phyloP scores from a whole-genome alignment of 2,888 invertebrate species.

The Diloba caeruleocephala region DNA sequence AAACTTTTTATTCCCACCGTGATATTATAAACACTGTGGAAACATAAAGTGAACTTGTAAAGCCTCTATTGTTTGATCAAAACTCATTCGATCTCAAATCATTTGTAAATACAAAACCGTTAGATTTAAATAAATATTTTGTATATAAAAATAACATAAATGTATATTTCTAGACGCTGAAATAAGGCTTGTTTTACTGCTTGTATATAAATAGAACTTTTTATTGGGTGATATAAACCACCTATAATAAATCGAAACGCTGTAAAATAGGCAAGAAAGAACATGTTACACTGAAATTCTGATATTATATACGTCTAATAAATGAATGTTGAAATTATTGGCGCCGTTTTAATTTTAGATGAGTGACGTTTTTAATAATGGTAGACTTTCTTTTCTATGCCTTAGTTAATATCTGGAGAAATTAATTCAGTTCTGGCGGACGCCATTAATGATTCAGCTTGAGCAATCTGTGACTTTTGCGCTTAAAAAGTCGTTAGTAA shows the following conservation, averaged over 20 bases:
- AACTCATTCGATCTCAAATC: conserved; percentile 34
- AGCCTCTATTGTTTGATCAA: conserved; percentile 36
- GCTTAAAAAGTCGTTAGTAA: conserved; percentile 37
- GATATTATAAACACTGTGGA: conserved; percentile 24
- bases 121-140: conserved; percentile 48
- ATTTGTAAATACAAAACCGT: conserved; percentile 52
- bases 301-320: conserved; percentile 64
- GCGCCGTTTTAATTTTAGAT: conserved; percentile 26
- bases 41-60: conserved; percentile 21
- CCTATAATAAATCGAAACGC: conserved; percentile 23
- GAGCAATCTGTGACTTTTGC: conserved; percentile 37
- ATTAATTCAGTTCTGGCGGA: conserved; percentile 27
- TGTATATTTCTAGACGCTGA: conserved; percentile 58
- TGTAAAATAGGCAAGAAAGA: conserved; percentile 51
- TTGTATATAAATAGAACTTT: conserved; percentile 63
- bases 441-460: conserved; percentile 42
- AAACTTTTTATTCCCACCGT: conserved; percentile 20
- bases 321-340: conserved; percentile 64
- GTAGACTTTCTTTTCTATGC: conserved; percentile 3
- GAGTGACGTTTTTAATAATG: conserved; percentile 7
- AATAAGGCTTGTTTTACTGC: conserved; percentile 55
- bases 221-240: conserved; percentile 37
- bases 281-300: conserved; percentile 52
- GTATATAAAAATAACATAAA: conserved; percentile 56
- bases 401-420: conserved; percentile 27